phyloP scores from a whole-genome alignment of 1,140 invertebrate genomes.

The Caenorhabditis brenneri region DNA sequence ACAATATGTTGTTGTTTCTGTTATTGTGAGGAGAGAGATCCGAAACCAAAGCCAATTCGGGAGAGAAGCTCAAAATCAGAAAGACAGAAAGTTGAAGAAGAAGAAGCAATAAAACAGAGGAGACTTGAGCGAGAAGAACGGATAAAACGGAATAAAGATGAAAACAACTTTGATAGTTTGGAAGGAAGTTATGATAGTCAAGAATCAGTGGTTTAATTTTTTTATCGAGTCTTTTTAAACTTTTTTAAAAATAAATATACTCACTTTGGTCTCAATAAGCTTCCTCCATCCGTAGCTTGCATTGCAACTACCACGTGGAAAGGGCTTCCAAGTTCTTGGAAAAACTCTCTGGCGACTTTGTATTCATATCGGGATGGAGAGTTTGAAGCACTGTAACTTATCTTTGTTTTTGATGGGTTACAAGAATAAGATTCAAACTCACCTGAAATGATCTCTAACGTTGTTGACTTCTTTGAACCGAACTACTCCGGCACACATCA shows the following conservation, averaged over 20 bases:
- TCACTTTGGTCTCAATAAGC: constrained; percentile 62
- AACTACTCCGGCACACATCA: constrained; percentile 62
- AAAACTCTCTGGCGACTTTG: constrained; percentile 65
- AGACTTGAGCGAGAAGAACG: no score
- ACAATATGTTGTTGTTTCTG: background rate
- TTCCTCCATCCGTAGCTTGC: constrained; percentile 63
- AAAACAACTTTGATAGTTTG: background rate
- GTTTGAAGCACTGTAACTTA: constrained; percentile 64
- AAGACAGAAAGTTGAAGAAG: background rate
- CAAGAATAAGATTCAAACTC: background rate
- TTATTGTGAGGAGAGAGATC: background rate
- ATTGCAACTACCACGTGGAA: constrained; percentile 69
- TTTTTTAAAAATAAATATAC: background rate
- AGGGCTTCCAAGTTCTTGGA: constrained; percentile 66
- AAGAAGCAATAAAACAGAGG: background rate
- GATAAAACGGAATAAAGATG: background rate
- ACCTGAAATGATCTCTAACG: constrained; percentile 67
- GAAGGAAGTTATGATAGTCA: background rate
- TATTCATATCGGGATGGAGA: constrained; percentile 69
- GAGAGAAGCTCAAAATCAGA: background rate
- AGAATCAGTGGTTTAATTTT: background rate
- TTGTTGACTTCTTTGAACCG: constrained; percentile 71
- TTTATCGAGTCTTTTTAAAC: no score
- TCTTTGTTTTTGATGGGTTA: background rate
- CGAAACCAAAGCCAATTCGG: background rate